phyloP scores from a whole-genome alignment of 1,140 invertebrate genomes.

The Coboldia fuscipes region DNA sequence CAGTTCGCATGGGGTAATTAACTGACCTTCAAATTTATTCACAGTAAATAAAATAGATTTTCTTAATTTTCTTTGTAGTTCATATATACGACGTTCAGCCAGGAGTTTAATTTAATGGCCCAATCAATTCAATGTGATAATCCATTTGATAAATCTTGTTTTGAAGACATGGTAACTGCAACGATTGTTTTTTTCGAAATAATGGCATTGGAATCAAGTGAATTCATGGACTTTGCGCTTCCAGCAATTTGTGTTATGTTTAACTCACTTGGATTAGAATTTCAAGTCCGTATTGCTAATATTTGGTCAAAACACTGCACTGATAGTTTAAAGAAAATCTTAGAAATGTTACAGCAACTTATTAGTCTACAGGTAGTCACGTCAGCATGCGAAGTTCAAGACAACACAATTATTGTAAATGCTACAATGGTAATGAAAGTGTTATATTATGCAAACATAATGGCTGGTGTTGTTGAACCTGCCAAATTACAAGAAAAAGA shows the following conservation, averaged over 20 bases:
- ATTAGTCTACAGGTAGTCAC: conserved; percentile 65
- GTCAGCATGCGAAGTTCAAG: conserved; percentile 57
- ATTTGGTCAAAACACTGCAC: conserved; percentile 56
- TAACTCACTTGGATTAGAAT: conserved; percentile 40
- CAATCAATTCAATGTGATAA: no score
- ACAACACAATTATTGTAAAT: conserved; percentile 56
- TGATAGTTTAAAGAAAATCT: conserved; percentile 42
- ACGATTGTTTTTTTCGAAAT: no score
- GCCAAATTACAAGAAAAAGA: conserved; percentile 33
- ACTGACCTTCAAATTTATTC: no score
- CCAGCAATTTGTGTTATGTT: conserved; percentile 62
- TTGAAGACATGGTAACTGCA: no score
- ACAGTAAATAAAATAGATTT: background rate
- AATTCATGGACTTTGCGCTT: conserved; percentile 63
- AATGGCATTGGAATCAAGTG: conserved; percentile 40
- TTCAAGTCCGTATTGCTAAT: conserved; percentile 58
- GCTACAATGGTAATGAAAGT: conserved; percentile 69
- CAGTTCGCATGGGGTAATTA: no score
- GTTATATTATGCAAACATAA: conserved; percentile 72
- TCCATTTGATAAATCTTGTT: no score
- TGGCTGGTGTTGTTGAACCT: conserved; percentile 55
- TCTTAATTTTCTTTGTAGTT: background rate
- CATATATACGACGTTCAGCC: no score
- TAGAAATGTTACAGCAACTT: conserved; percentile 68
- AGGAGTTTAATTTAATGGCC: no score